phyloP scores from a whole-genome alignment of 2,888 invertebrate genomes.

The Helleia helle region DNA sequence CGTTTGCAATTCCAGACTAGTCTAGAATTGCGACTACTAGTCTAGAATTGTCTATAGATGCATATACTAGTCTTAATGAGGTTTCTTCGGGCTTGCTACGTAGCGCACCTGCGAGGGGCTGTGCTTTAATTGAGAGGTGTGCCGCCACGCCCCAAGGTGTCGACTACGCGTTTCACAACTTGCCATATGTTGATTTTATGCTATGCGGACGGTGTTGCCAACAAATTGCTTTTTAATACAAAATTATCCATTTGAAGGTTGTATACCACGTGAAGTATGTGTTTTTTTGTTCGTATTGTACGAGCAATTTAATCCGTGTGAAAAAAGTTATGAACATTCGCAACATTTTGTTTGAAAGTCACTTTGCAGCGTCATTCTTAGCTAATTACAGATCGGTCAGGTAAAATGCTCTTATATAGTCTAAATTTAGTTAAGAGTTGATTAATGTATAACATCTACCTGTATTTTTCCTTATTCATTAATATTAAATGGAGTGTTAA shows the following conservation, averaged over 20 bases:
- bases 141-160: slow-evolving; percentile 53
- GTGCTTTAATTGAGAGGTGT: slow-evolving; percentile 63
- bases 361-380: too few relatives aligned
- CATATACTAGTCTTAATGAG: slow-evolving; percentile 14
- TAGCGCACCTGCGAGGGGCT: slow-evolving; percentile 28
- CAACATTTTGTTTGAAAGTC: too few relatives aligned
- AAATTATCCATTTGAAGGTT: slow-evolving; percentile 10
- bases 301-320: too few relatives aligned
- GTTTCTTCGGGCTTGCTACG: slow-evolving; percentile 17
- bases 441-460: too few relatives aligned
- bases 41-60: too few relatives aligned
- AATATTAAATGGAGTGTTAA: slow-evolving; percentile 8
- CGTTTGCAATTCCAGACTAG: too few relatives aligned
- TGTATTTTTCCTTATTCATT: too few relatives aligned
- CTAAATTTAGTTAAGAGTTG: too few relatives aligned
- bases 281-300: background rate
- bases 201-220: slow-evolving; percentile 19
- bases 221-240: slow-evolving; percentile 24
- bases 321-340: too few relatives aligned
- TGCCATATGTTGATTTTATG: slow-evolving; percentile 27
- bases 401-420: too few relatives aligned
- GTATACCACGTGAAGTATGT: background rate
- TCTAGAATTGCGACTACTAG: too few relatives aligned
- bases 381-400: too few relatives aligned
- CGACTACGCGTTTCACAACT: slow-evolving; percentile 29